Conservation (phyloP, 2,113 vertebrate species). For the Phaethornis superciliosus region DNA sequence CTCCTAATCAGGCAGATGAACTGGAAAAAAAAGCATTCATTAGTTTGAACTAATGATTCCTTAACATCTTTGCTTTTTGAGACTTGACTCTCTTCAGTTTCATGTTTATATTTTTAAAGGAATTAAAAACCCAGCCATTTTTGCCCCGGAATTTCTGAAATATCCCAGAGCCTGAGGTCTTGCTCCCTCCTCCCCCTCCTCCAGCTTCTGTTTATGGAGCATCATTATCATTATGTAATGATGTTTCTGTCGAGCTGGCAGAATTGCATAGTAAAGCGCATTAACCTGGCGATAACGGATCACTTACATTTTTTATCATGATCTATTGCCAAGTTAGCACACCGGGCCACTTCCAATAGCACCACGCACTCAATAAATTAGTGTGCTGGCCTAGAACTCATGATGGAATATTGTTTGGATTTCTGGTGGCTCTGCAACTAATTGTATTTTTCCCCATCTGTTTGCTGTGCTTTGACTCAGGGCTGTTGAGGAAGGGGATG, state of each 20-base stretch:
- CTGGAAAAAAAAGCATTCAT: slow-evolving; percentile 23
- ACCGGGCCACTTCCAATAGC: slow-evolving; percentile 34
- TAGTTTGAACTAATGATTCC: slow-evolving; percentile 60
- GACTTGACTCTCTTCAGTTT: not conserved
- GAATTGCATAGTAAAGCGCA: slow-evolving; percentile 43
- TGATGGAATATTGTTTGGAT: slow-evolving; percentile 64
- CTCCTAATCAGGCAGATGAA: slow-evolving; percentile 43
- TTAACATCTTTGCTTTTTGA: slow-evolving; percentile 34
- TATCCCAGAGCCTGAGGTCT: not conserved
- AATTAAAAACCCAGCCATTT: not conserved
- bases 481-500: not conserved
- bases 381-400: slow-evolving; percentile 23
- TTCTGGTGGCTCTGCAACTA: slow-evolving; percentile 57
- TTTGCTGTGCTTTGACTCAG: slow-evolving; percentile 50
- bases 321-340: slow-evolving; percentile 56
- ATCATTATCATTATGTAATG: slow-evolving; percentile 58
- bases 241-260: slow-evolving; percentile 58
- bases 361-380: not conserved
- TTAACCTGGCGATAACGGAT: slow-evolving; percentile 52
- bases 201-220: not conserved
- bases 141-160: not conserved
- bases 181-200: not conserved
- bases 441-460: slow-evolving; percentile 39
- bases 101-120: not conserved
- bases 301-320: slow-evolving; percentile 66